Evolutionary conservation across 2,113 vertebrate genomes (phyloP), one percentile per base, ranked within the genome.

Genomic region (Helogale parvula): DNA sequence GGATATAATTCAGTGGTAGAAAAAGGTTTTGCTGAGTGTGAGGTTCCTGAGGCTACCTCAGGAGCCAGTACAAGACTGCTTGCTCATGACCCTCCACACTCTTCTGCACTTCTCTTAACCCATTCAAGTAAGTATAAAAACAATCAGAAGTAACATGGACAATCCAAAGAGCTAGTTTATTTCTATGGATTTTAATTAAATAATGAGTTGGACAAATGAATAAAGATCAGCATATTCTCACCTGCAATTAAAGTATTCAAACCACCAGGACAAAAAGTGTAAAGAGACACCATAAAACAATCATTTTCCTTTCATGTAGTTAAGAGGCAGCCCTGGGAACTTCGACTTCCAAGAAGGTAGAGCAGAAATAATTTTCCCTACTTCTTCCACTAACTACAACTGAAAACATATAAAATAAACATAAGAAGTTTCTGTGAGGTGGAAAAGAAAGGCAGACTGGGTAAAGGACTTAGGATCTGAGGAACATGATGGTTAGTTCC

Each of bases 231-330:
- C 10, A 10, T 93, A 16, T 35, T 83, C 60, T 83, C 50, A 38
- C 15, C 66, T 88, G 52, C 60, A 65, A 83, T 41, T 69, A 77
- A 88, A 93, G 86, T 47, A 90, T 29, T 71, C 57, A 87, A 96
- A 69, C 17, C 29, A 25, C 27, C 86, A 72, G 9, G 12, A 69
- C 54, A 95, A 93, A 92, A 89, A 52, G 31, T 11, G 21, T 71
- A 87, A 82, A 77, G 5, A 27, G 38, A 19, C 14, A 68, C 23
- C 11, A 21, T 68, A 57, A 92, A 88, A 88, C 77, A 38, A 12
- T 27, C 1, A 72, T 68, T 92, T 85, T 52, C 31, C 31, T 90
- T 57, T 87, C 74, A 25, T 27, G 65, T 38, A 77, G 25, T 77
- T 74, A 95, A 79, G 52, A 87, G 68, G 10, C 25, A 77, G 19